Evolutionary conservation across 2,888 invertebrate species (phyloP), one percentile per base, ranked within the genome.

Genomic region (Eupithecia tripunctaria): DNA sequence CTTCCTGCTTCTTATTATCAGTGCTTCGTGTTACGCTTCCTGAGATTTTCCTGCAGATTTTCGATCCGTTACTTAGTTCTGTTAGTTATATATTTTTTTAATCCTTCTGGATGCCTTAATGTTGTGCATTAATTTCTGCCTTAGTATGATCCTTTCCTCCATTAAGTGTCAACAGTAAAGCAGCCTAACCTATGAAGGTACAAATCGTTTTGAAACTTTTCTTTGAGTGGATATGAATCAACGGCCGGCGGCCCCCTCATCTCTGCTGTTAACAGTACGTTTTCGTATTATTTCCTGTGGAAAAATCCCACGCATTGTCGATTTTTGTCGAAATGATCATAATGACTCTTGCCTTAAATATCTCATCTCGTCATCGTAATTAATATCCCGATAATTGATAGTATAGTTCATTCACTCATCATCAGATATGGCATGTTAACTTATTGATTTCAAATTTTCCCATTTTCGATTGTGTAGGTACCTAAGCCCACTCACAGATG

Each of bases 391-490:
- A 66, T 66, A 71, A 71, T 71, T 67, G 62, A 36, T 64, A 21
- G 29, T 41, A 63, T 62, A 67, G 73, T 73, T 70, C 73, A 67
- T 70, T 71, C 59, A 56, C 67, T 68, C 51, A 25, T 63, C 38
- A 56, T 41, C 21, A n/a, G 27, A 60, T 56, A 67, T 41, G 56
- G 63, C 21, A 15, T 56, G 64, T 64, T 38, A 51, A 51, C 36
- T 68, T 62, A 64, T 69, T 66, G 43, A 67, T 6, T 63, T 7
- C 10, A 83, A 86, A 85, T 80, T 84, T 86, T 82, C 85, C 87
- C 85, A 84, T 87, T 86, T 88, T 83, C 82, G 82, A 84, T 84
- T 51, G n/a, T n/a, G n/a, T n/a, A n/a, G n/a, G n/a, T 47, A 51
- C 36, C 85, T 80, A 82, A 88, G 38, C 68, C 68, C 56, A 68